Evolutionary conservation across 2,797 vertebrate species (phyloP), one percentile per base, ranked within the genome.

Genomic region (Danio aesculapii): DNA sequence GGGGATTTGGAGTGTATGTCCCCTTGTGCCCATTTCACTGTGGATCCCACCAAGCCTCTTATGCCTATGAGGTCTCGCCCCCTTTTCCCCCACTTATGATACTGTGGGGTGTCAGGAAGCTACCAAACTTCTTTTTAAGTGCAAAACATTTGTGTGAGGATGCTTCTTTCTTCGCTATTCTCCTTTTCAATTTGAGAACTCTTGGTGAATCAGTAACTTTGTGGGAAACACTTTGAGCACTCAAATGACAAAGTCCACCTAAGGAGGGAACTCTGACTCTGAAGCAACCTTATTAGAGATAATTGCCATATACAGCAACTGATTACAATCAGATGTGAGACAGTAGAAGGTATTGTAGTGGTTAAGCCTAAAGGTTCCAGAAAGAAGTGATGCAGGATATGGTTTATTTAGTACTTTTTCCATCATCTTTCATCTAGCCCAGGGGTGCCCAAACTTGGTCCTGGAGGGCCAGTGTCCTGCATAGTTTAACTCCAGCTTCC

Each of bases 171-270:
- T 69, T 14, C 30, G 16, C 6, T 53, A 16, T 47, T 19, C 5
- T 61, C n/a, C 8, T 5, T 61, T 21, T 2, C 16, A 43, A 61
- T 50, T 1, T 46, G 4, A 68, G 9, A 39, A 6, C 5, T 19
- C 41, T 47, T 41, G 12, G 68, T 46, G 44, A 79, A 79, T 55
- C 41, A 55, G 68, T 72, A 63, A 79, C 66, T 59, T n/a, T 13
- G 11, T 59, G 16, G 16, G 14, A 59, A 50, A 49, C n/a, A 30
- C 17, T 59, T 68, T 9, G 21, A 71, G 58, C 21, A 6, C 14
- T 46, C 46, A 21, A 79, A 21, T 46, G 6, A 30, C 14, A 58
- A 58, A 58, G 16, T 17, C 16, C 10, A 59, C 21, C 30, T 19
- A 63, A 17, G 6, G 16, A 75, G 9, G 30, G 49, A 53, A 30